phyloP scores from a whole-genome alignment of 2,113 vertebrate genomes.

The Potamarius usumacintae region DNA sequence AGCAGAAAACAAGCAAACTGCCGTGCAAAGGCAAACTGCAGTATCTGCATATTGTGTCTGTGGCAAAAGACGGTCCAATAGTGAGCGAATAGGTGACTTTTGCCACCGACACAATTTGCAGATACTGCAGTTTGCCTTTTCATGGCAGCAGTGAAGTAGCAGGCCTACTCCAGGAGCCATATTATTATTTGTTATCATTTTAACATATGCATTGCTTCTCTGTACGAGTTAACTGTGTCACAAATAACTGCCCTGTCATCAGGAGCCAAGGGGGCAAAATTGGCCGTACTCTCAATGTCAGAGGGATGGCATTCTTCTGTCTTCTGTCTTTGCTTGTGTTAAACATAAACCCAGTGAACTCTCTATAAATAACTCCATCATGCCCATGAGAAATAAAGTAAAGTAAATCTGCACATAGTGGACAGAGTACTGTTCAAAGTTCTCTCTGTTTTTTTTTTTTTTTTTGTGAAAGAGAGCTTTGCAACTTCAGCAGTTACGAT shows the following conservation, averaged over 20 bases:
- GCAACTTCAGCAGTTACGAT: not conserved
- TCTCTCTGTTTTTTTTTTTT: not conserved
- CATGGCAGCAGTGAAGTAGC: not conserved
- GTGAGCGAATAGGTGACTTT: no score
- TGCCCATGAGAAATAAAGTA: not conserved
- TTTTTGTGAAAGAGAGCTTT: not conserved
- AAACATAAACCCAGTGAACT: conserved; percentile 4
- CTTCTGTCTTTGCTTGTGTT: no score
- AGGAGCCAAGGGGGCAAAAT: no score
- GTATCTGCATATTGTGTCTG: no score
- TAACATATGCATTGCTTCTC: not conserved
- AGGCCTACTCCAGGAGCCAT: not conserved
- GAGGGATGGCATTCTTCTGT: no score
- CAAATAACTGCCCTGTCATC: not conserved
- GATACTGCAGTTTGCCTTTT: no score
- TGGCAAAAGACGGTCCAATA: no score
- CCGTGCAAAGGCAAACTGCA: no score
- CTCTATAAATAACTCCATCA: not conserved
- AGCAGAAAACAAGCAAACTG: not conserved
- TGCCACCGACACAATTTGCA: no score
- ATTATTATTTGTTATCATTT: not conserved
- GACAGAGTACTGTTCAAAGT: not conserved
- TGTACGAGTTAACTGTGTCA: not conserved
- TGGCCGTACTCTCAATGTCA: no score
- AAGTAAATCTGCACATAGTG: not conserved